Base-by-base conservation (phyloP, 1,140 invertebrate species). In the Magallana gigas region DNA sequence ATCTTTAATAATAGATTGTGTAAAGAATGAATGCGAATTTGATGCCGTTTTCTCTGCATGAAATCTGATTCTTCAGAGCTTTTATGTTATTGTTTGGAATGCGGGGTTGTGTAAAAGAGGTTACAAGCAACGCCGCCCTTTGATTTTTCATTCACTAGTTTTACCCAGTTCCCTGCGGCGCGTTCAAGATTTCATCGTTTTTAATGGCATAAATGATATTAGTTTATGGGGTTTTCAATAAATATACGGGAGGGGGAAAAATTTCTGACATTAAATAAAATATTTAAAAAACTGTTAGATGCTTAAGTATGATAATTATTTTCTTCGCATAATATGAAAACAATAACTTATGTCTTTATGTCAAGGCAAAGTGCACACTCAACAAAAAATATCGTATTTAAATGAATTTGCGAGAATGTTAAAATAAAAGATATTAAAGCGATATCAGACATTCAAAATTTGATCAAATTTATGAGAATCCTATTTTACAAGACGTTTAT, bases 11-110 rank as follows among this genome's bases (percentile, higher is more conserved):
- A 76, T 29, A 36, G 68, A 29, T 29, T 36, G 8, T 12, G 23
- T 29, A 76, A 76, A 76, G 68, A 76, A 76, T 76, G 68, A 23
- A 76, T 36, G 68, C 23, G 68, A 76, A 36, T 76, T 29, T 76
- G 68, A 76, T 76, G 23, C 68, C 23, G 2, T 36, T 76, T 29
- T 76, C 68, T 36, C 68, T 11, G 68, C 23, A 12, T 8, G 68
- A 9, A 12, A 18, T 8, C 23, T 36, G 18, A 11, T 76, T 76
- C 23, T 36, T 29, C 4, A 18, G 36, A 36, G 12, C 8, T 76
- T 29, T 36, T 29, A 7, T 48, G 23, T 23, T 68, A 76, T 76
- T 76, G 9, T 76, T 76, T 76, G 68, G 36, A 12, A 29, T 76
- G 68, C 68, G 9, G 68, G 29, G 12, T 36, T 23, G 18, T 76